Percentiles rank a stretch among this genome's conserved stretches.
phyloP scores from a whole-genome alignment of 2,113 vertebrate species.

The Rhinoderma darwinii region DNA sequence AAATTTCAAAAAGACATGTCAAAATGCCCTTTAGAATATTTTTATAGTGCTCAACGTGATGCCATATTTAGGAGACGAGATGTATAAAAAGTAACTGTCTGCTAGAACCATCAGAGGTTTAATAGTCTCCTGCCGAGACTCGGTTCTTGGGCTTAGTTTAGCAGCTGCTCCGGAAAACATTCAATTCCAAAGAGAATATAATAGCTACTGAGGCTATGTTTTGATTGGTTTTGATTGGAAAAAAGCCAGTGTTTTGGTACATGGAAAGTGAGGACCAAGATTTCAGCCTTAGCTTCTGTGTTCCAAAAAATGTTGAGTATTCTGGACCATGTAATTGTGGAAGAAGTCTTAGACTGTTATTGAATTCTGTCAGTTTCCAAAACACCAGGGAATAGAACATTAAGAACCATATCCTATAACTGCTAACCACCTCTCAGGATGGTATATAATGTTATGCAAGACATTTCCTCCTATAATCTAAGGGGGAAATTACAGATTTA shows the following conservation, averaged over 20 bases:
- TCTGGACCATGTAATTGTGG: slow-evolving; percentile 53
- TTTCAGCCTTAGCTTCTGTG: slow-evolving; percentile 46
- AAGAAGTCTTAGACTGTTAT: slow-evolving; percentile 51
- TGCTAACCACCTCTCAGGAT: slow-evolving; percentile 39
- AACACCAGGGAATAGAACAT: slow-evolving; percentile 46
- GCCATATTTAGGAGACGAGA: slow-evolving; percentile 52
- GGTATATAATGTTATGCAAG: slow-evolving; percentile 53
- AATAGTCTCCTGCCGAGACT: slow-evolving; percentile 46
- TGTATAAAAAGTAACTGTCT: slow-evolving; percentile 46
- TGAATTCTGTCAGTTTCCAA: slow-evolving; percentile 49
- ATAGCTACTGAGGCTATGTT: slow-evolving; percentile 53
- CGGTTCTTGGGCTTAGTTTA: slow-evolving; percentile 23
- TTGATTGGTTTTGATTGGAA: slow-evolving; percentile 56
- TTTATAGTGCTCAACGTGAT: slow-evolving; percentile 1
- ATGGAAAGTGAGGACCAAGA: slow-evolving; percentile 44
- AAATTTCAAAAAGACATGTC: not conserved
- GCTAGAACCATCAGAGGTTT: slow-evolving; percentile 52
- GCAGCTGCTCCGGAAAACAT: slow-evolving; percentile 55
- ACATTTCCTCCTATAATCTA: slow-evolving; percentile 22
- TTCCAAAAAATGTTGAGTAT: slow-evolving; percentile 56
- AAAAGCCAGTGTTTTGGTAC: slow-evolving; percentile 55
- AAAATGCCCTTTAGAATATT: slow-evolving; percentile 19
- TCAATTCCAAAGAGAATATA: slow-evolving; percentile 55
- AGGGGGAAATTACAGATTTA: slow-evolving; percentile 42
- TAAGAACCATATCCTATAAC: slow-evolving; percentile 37